Base-by-base conservation (phyloP, 2,797 vertebrate genomes). In the Sebastes diaconus region DNA sequence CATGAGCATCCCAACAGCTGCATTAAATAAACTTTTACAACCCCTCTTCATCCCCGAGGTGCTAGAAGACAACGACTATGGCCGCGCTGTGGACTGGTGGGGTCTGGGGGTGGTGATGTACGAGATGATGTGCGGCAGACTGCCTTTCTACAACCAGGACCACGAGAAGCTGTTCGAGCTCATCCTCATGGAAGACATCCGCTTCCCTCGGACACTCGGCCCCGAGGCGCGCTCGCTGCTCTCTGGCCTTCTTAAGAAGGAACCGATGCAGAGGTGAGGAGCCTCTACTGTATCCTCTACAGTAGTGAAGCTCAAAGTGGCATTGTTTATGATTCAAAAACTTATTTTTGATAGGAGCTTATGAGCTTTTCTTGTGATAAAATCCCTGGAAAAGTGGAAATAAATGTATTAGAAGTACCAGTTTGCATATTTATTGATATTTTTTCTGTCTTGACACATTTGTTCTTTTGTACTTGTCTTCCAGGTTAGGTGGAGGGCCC, bases 91-190 rank as follows among this genome's bases (percentile, higher is more conserved):
- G 91, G 98, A 99, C 95, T 99, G 98, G 98, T 99, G 98, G 98
- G 98, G 98, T 68, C 96, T 99, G 74, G 98, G 98, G 25, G 97
- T 99, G 79, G 98, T 99, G 86, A 99, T 99, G 98, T 99, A 99
- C 6, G 98, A 99, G 95, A 99, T 99, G 98, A 96, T 99, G 97
- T 99, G 98, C 5, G 98, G 98, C 69, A 95, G 98, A 8, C 97
- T 98, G 84, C 98, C 98, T 63, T 99, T 99, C 95, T 99, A 99
- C 95, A 99, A 98, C 92, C 98, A 99, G 93, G 98, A 99, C 95
- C 98, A 99, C 0, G 98, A 99, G 96, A 99, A 98, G 90, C 96
- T 99, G 81, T 99, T 99, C 11, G 98, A 99, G 91, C 97, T 99
- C 81, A 99, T 99, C 90, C 97, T 99, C 59, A 98, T 98, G 97